Percentiles rank a stretch among this genome's conserved stretches.
phyloP scores from a whole-genome alignment of 2,888 invertebrate genomes.

The Geophilus truncorum region DNA sequence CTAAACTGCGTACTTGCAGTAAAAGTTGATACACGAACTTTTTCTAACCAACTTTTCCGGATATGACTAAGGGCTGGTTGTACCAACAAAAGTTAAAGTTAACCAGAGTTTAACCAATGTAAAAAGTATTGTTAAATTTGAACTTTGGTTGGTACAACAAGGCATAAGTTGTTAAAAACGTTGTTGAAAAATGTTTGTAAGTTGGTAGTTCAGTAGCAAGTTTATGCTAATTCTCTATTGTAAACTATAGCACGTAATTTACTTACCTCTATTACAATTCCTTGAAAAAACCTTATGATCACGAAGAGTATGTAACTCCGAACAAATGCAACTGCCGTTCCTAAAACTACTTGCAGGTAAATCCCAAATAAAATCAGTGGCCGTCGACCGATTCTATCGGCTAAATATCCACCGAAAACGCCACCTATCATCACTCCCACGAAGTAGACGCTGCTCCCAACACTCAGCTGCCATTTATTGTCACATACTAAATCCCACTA shows the following conservation, averaged over 20 bases:
- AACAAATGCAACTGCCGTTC: neutral
- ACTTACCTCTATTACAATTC: neutral
- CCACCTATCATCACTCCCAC: constrained; percentile 13
- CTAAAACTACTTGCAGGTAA: neutral
- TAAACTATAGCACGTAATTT: neutral
- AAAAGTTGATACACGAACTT: no score
- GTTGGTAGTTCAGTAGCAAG: no score
- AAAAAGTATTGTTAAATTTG: no score
- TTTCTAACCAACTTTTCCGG: no score
- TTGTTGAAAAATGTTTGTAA: no score
- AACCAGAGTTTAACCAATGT: no score
- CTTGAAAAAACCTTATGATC: constrained; percentile 2
- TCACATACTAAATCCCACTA: constrained; percentile 31
- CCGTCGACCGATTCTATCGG: neutral
- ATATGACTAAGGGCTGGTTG: no score
- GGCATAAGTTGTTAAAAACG: no score
- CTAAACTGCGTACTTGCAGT: no score
- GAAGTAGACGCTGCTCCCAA: constrained; percentile 28
- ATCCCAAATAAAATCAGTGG: neutral
- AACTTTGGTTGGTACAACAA: no score
- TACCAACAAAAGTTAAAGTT: no score
- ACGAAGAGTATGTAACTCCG: constrained; percentile 7
- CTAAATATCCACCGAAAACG: neutral
- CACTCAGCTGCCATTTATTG: neutral
- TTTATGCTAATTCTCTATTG: no score